A percentile compares a stretch with the other conserved stretches of the same genome.
These are phyloP conservation scores for Hypselothyrea guttata DNA, from an alignment of 2,888 invertebrate genomes.

Conservation along the genomic window DNA sequence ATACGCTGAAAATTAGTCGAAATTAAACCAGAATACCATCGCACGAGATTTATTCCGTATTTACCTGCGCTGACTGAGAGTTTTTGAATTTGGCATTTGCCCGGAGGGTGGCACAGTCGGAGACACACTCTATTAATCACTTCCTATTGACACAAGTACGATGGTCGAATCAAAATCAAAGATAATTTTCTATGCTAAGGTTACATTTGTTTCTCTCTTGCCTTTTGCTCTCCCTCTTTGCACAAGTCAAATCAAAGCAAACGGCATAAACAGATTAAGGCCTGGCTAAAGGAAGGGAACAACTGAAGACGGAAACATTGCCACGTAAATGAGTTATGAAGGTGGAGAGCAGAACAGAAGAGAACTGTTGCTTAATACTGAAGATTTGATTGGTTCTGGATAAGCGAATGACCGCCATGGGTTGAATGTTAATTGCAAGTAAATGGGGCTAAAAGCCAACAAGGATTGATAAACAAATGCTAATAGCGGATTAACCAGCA, in stretches of 20 bases:
- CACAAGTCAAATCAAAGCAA: conserved; percentile 60
- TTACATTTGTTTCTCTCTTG: conserved; percentile 3
- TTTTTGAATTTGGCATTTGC: neutral
- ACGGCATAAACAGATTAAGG: conserved; percentile 66
- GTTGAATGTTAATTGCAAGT: conserved; percentile 35
- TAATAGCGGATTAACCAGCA: conserved; percentile 29
- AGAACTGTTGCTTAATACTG: conserved; percentile 23
- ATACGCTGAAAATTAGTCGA: conserved; percentile 68
- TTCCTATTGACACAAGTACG: conserved; percentile 65
- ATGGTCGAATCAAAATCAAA: conserved; percentile 64
- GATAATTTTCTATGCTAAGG: conserved; percentile 63
- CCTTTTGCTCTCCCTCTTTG: conserved; percentile 9
- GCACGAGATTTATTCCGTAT: conserved; percentile 41
- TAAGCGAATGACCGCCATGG: neutral
- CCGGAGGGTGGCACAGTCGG: neutral
- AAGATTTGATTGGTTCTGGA: conserved; percentile 34
- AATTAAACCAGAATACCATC: conserved; percentile 59
- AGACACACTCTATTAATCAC: conserved; percentile 64
- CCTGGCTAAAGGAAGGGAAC: neutral
- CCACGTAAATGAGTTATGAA: conserved; percentile 62
- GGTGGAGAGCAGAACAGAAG: neutral
- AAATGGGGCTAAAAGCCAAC: conserved; percentile 23
- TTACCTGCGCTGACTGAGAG: conserved; percentile 7
- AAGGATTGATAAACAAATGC: conserved; percentile 7
- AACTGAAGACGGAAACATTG: conserved; percentile 53